A percentile compares a stretch with the other conserved stretches of the same genome.
Conservation (phyloP, 2,797 vertebrate species). For the Mormyrops boulengeri region DNA sequence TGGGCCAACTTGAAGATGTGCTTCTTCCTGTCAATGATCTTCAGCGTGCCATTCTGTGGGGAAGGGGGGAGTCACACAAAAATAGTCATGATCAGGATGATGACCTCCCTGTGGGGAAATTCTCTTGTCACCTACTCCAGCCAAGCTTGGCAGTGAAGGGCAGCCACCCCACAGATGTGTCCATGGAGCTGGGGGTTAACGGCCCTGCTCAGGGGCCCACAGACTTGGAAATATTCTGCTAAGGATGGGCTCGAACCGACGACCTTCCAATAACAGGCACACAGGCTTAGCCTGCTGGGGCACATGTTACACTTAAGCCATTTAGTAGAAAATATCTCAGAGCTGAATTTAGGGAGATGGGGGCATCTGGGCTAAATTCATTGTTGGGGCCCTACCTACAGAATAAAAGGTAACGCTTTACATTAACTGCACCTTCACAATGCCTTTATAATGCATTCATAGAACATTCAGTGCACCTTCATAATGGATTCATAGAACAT, state of each 20-base stretch:
- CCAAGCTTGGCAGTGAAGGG: neutral
- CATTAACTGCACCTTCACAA: neutral
- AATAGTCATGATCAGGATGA: neutral
- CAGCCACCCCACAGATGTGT: neutral
- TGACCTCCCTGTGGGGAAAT: neutral
- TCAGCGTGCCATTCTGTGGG: slow-evolving; percentile 83
- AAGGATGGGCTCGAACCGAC: neutral
- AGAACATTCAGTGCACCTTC: neutral
- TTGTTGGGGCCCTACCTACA: neutral
- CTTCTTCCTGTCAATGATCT: slow-evolving; percentile 96
- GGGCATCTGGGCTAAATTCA: neutral
- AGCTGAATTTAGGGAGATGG: neutral
- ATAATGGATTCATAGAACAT: neutral
- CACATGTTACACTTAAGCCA: neutral
- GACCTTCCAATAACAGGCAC: neutral
- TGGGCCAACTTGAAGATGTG: slow-evolving; percentile 98
- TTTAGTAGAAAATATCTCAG: neutral
- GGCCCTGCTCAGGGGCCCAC: neutral
- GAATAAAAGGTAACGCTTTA: neutral
- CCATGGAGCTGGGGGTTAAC: neutral
- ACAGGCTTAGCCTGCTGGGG: neutral
- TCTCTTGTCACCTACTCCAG: neutral
- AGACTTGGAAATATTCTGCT: neutral
- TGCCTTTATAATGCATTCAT: neutral
- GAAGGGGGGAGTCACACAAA: slow-evolving; percentile 15